Conservation (phyloP, 2,797 vertebrate genomes). For the Pempheris klunzingeri region DNA sequence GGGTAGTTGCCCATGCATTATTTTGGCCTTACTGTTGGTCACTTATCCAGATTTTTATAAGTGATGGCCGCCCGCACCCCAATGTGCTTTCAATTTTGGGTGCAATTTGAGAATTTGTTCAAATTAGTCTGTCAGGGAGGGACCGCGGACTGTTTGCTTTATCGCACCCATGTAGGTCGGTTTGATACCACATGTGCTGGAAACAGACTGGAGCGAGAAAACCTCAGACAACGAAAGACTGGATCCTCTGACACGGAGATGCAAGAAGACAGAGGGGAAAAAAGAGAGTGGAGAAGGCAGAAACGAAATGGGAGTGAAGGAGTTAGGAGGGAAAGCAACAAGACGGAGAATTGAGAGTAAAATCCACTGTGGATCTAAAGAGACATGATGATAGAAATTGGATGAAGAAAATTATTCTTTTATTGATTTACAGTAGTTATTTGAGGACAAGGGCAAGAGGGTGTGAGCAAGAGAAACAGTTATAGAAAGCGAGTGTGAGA, state of each 20-base stretch:
- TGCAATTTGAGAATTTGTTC: slow-evolving; percentile 91
- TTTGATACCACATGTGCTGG: slow-evolving; percentile 85
- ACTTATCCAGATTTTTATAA: slow-evolving; percentile 86
- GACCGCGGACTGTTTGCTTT: slow-evolving; percentile 86
- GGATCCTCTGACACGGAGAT: slow-evolving; percentile 64
- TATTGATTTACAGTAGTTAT: slow-evolving; percentile 43
- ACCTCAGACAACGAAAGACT: slow-evolving; percentile 71
- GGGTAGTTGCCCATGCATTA: slow-evolving; percentile 77
- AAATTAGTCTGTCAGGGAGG: slow-evolving; percentile 88
- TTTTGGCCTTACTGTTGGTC: slow-evolving; percentile 82
- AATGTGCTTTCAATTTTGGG: slow-evolving; percentile 91
- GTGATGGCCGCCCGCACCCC: slow-evolving; percentile 83
- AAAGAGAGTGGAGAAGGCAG: slow-evolving; percentile 6
- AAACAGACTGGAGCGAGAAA: slow-evolving; percentile 68
- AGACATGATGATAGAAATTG: slow-evolving; percentile 24
- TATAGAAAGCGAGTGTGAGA: slow-evolving; percentile 39
- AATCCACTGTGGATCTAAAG: slow-evolving; percentile 26
- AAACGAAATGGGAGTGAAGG: not conserved
- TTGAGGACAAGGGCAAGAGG: slow-evolving; percentile 45
- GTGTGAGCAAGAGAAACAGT: slow-evolving; percentile 53
- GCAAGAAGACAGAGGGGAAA: slow-evolving; percentile 27
- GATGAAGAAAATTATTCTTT: slow-evolving; percentile 31
- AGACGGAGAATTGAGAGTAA: slow-evolving; percentile 30
- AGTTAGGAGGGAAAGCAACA: slow-evolving; percentile 9
- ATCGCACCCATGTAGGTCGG: slow-evolving; percentile 84